Percentiles rank a stretch among this genome's conserved stretches.
These are phyloP conservation scores for Therioaphis trifolii DNA, from an alignment of 2,888 invertebrate genomes.

Conservation along the genomic window DNA sequence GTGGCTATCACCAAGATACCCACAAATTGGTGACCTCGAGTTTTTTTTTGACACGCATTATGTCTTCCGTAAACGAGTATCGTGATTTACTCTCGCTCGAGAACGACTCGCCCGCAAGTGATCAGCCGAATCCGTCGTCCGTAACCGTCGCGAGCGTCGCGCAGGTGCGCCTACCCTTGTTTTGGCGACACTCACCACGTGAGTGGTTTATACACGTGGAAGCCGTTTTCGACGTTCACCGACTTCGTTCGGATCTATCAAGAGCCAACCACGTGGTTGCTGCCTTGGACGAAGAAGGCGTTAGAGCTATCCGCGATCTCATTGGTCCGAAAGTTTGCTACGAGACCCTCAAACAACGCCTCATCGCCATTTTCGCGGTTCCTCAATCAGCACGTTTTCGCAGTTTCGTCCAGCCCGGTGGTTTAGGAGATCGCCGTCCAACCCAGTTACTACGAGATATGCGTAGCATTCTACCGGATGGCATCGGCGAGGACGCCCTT, in stretches of 20 bases:
- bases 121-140: too few species aligned
- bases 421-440: background rate
- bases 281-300: background rate
- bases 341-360: background rate
- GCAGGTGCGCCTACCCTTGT: background rate
- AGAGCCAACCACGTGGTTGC: slow-evolving; percentile 3
- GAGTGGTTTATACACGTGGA: background rate
- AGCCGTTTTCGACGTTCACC: background rate
- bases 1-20: too few species aligned
- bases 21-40: too few species aligned
- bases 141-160: too few species aligned
- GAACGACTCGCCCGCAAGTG: too few species aligned
- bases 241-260: background rate
- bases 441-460: background rate
- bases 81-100: too few species aligned
- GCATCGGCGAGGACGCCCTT: slow-evolving; percentile 5
- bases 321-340: background rate
- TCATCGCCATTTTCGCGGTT: background rate
- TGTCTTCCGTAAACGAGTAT: too few species aligned
- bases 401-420: background rate
- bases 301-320: background rate
- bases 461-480: background rate
- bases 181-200: background rate
- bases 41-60: too few species aligned
- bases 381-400: background rate